These are phyloP conservation scores for Cetonia aurata DNA, from an alignment of 2,888 invertebrate genomes.

Conservation along the genomic window DNA sequence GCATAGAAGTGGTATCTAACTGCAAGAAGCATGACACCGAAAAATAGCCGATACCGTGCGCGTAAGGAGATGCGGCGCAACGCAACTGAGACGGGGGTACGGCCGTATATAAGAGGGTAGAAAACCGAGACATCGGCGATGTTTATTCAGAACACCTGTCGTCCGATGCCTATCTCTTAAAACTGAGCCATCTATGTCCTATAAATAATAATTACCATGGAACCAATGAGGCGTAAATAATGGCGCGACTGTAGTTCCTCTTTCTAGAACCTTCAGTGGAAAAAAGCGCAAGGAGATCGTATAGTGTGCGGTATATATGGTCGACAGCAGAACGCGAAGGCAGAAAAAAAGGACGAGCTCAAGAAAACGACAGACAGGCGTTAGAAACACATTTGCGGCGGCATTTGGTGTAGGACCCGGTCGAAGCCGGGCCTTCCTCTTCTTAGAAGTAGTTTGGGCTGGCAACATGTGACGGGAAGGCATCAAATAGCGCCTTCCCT, in stretches of 20 bases:
- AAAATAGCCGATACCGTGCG: conserved; percentile 44
- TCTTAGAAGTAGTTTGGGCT: conserved; percentile 51
- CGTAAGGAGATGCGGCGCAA: conserved; percentile 35
- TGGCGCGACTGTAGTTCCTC: conserved; percentile 41
- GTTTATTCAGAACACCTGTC: conserved; percentile 42
- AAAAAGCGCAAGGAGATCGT: conserved; percentile 19
- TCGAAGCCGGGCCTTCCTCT: conserved; percentile 46
- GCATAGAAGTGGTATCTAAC: conserved; percentile 16
- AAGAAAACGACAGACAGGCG: conserved; percentile 40
- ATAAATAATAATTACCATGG: conserved; percentile 41
- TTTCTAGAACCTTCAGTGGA: conserved; percentile 11
- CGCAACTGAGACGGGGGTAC: conserved; percentile 2
- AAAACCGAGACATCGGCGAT: conserved; percentile 33
- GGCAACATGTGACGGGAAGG: conserved; percentile 52
- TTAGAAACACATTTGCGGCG: conserved; percentile 42
- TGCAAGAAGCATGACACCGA: conserved; percentile 42
- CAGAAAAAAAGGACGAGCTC: conserved; percentile 12
- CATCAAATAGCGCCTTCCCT: conserved; percentile 51
- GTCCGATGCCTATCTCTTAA: conserved; percentile 37
- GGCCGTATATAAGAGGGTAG: conserved; percentile 6
- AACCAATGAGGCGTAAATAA: conserved; percentile 43
- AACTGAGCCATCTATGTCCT: conserved; percentile 40
- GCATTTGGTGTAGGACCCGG: conserved; percentile 41
- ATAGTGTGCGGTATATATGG: not conserved
- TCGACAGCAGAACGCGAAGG: not conserved